phyloP scores from a whole-genome alignment of 2,113 vertebrate species.

The Poecilia latipinna region DNA sequence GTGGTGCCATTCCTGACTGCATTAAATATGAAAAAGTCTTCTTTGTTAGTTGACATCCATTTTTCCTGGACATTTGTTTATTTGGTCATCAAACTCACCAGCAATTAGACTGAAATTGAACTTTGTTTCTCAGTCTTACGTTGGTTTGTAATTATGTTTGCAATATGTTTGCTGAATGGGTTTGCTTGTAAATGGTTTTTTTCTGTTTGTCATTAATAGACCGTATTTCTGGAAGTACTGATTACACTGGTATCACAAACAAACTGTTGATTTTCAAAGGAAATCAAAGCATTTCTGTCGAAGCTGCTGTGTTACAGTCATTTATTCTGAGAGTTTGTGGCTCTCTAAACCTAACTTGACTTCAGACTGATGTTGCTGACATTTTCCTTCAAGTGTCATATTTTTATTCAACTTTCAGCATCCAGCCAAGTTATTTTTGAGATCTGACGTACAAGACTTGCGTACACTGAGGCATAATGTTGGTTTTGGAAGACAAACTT shows the following conservation, averaged over 20 bases:
- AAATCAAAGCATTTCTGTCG: background rate
- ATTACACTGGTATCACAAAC: background rate
- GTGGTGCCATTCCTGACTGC: too few relatives aligned
- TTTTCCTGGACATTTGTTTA: too few relatives aligned
- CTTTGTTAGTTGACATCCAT: too few relatives aligned
- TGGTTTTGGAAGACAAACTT: slow-evolving; percentile 15
- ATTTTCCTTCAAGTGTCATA: background rate
- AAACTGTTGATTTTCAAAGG: background rate
- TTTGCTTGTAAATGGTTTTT: too few relatives aligned
- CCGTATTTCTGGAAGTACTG: background rate
- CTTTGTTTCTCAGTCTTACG: too few relatives aligned
- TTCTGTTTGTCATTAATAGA: background rate
- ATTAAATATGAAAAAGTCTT: too few relatives aligned
- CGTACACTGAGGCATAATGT: background rate
- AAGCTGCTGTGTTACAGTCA: background rate
- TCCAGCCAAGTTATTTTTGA: slow-evolving; percentile 18
- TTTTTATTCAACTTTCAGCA: slow-evolving; percentile 1
- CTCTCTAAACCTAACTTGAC: background rate
- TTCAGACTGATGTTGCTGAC: background rate
- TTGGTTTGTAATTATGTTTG: too few relatives aligned
- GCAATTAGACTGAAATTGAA: too few relatives aligned
- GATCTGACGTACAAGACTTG: slow-evolving; percentile 28
- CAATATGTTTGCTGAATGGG: too few relatives aligned
- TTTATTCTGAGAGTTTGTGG: too few relatives aligned
- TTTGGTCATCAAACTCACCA: too few relatives aligned